Base-by-base conservation (phyloP, 2,888 invertebrate genomes). In the Lepidocyrtinus sp. region DNA sequence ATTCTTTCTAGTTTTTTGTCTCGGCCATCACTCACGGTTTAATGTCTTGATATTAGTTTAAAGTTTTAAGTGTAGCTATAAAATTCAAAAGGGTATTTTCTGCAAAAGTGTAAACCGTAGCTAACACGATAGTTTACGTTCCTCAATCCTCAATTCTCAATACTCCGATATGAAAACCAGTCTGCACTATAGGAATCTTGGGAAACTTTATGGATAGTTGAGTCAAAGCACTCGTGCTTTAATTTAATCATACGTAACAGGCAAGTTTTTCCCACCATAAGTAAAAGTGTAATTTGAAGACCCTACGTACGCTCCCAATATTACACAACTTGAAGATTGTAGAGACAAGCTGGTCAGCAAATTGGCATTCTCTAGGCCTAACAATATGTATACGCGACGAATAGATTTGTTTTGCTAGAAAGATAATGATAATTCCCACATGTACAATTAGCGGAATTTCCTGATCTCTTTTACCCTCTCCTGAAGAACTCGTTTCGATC, bases 281-380 rank as follows among this genome's bases (percentile, higher is more conserved):
- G 59, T 59, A 59, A 59, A 59, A 59, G 59, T 59, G 59, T 50
- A 50, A 50, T 50, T 50, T 50, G 50, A 50, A 50, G 50, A 50
- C n/a, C 21, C 59, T 19, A 21, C 22, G 7, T 59, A 12, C 2
- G 59, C 59, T 59, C 19, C 59, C 50, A 19, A 59, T 21, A 21
- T 59, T 59, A 59, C 59, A 59, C 59, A 59, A 59, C 55, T 12
- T 7, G n/a, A 59, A 59, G 1, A 36, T 50, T 50, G 50, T 12
- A 12, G 50, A 12, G 50, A 50, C 5, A 50, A n/a, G 19, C 59
- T 59, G 55, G 55, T 55, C 55, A 55, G 55, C 55, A 59, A 59
- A 21, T 59, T 21, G 59, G 22, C 59, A 21, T 36, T 59, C 21
- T 9, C 59, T 19, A 59, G 21, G 19, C 59, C 36, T 12, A 36